Percentiles rank a stretch among this genome's conserved stretches.
Conservation (phyloP, 2,888 invertebrate species). For the Brenthis ino region DNA sequence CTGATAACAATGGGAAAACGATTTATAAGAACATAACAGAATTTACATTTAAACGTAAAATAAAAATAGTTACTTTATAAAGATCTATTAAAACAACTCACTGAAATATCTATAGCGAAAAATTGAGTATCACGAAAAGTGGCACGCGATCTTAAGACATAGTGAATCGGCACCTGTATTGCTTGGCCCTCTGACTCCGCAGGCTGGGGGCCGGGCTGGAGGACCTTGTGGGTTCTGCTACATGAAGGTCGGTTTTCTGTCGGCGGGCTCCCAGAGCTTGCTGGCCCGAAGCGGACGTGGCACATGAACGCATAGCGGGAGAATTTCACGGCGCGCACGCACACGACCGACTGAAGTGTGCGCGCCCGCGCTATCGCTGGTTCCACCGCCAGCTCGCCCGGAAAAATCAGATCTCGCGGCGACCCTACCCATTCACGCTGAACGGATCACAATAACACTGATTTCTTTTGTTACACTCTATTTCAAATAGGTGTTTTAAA, state of each 20-base stretch:
- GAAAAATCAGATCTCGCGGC: slow-evolving; percentile 75
- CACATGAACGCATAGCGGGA: slow-evolving; percentile 71
- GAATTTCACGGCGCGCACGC: slow-evolving; percentile 79
- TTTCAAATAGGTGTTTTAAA: slow-evolving; percentile 50
- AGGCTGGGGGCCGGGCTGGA: slow-evolving; percentile 81
- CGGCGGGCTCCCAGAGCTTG: slow-evolving; percentile 78
- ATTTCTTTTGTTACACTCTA: slow-evolving; percentile 77
- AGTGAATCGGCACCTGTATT: slow-evolving; percentile 69
- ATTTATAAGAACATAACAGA: slow-evolving; percentile 26
- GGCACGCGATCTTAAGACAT: slow-evolving; percentile 46
- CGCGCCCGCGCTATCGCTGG: slow-evolving; percentile 60
- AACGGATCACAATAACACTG: slow-evolving; percentile 67
- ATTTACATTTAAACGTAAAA: background rate
- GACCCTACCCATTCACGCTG: slow-evolving; percentile 78
- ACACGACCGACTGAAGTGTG: slow-evolving; percentile 71
- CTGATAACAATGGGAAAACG: slow-evolving; percentile 35
- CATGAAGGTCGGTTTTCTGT: slow-evolving; percentile 80
- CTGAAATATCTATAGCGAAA: slow-evolving; percentile 42
- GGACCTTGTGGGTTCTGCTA: slow-evolving; percentile 70
- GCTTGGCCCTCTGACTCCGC: slow-evolving; percentile 75
- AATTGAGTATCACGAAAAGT: slow-evolving; percentile 42
- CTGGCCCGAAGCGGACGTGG: slow-evolving; percentile 45
- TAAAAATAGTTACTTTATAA: background rate
- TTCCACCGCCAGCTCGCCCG: slow-evolving; percentile 65
- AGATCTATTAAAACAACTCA: background rate